Base-by-base conservation (phyloP, 2,888 invertebrate genomes). In the Caenorhabditis sp. region DNA sequence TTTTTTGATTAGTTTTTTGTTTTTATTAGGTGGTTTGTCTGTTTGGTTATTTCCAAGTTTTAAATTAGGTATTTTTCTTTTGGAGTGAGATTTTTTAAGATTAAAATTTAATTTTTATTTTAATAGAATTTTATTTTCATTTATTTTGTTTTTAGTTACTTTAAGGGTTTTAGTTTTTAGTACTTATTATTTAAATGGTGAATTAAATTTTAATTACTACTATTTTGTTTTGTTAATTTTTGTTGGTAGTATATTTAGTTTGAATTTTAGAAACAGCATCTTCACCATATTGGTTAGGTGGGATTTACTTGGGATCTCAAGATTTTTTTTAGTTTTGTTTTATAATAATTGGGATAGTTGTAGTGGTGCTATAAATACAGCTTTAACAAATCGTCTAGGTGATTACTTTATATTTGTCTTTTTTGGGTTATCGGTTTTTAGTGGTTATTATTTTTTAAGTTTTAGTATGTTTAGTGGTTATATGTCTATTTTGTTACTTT, bases 341-440 rank as follows among this genome's bases (percentile, higher is more conserved):
- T 80, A 75, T 76, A 81, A 81, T 80, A 80, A 81, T 72, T 83
- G 79, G 31, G 83, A 83, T 67, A 83, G 83, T 8, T 71, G 74
- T 77, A 78, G 78, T 12, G 78, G 80, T 27, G 70, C 83, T 0
- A 92, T 93, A 89, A 90, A 93, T 86, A 93, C 93, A 20, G 91
- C 91, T 84, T 89, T 93, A 87, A 91, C 91, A 23, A 93, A 93
- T 91, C 93, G 93, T 17, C 88, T 93, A 88, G 92, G 93, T 0
- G 92, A 93, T 91, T 91, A 92, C 21, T 89, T 91, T 82, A 90
- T 93, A 63, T 63, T 77, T 86, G 64, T 83, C 81, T 89, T 90
- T 89, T 90, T 85, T 91, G 83, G 88, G 90, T 88, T 86, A 87
- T 0, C 21, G 80, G n/a, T 89, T 91, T 86, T 87, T 89, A 90